Base-by-base conservation (phyloP, 2,113 vertebrate genomes). In the Lasiurus borealis region DNA sequence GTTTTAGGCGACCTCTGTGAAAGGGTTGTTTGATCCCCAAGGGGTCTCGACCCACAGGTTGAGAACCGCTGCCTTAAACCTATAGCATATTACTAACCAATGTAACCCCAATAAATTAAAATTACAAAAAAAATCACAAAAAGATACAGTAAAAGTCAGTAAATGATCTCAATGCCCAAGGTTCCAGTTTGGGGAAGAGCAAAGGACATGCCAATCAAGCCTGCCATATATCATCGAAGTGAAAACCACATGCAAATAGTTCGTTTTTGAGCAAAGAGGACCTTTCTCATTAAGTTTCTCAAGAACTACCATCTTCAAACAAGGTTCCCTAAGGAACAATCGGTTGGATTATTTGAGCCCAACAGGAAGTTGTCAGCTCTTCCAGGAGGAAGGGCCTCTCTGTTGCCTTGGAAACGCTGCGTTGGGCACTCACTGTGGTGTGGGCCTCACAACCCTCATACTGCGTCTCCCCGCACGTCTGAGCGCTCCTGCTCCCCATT, bases 401-500 rank as follows among this genome's bases (percentile, higher is more conserved):
- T 34, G 76, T 87, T n/a, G 88, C 7, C 5, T 16, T n/a, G 72
- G 57, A 75, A 86, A 59, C 2, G 3, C 44, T 13, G 16, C 46
- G 7, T 25, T 72, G 5, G 1, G 6, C 40, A 1, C 18, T 29
- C 3, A 8, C 10, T 8, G 25, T 36, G 54, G 36, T 14, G 1
- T n/a, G 54, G 34, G 36, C 14, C 83, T 71, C 69, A 4, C 5
- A 1, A 48, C 5, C 13, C 13, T 31, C 73, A 8, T 68, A 52
- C 80, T 77, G 64, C 31, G 78, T 66, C 50, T 93, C 81, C 96
- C 81, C 83, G 46, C 18, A 21, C 2, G n/a, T 23, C 40, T 21
- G 57, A 80, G 73, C 92, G 68, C 0, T 11, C 19, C 18, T 3
- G 52, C 75, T 50, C 75, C 54, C 52, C 48, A 36, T 91, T 48